Conservation (phyloP, 2,113 vertebrate species). For the Emydura subglobosa region DNA sequence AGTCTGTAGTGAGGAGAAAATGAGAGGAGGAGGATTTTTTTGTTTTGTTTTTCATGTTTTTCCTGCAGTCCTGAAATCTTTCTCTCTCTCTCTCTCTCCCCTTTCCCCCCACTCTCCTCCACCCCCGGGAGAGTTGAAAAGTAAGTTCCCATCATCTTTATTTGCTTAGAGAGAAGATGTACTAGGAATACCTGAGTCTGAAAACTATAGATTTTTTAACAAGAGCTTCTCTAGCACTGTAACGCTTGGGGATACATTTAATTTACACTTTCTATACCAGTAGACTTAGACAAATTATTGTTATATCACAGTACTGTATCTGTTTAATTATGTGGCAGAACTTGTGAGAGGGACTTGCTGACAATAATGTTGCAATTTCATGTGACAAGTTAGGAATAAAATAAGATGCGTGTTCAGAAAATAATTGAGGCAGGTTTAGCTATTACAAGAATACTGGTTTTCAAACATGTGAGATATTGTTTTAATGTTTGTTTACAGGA, state of each 20-base stretch:
- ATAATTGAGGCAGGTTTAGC: background rate
- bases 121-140: background rate
- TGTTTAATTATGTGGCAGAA: background rate
- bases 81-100: fast-evolving
- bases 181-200: background rate
- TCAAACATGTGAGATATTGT: background rate
- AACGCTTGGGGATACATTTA: background rate
- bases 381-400: background rate
- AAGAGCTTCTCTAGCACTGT: background rate
- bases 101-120: too few relatives aligned
- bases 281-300: background rate
- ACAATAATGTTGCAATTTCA: background rate
- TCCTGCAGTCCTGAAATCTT: background rate
- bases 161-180: background rate
- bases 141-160: fast-evolving
- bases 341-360: background rate
- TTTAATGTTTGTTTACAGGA: background rate
- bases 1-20: background rate
- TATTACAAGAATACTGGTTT: background rate
- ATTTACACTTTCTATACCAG: background rate
- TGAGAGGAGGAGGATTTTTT: background rate
- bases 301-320: background rate
- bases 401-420: background rate
- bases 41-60: background rate
- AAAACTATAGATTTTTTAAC: background rate